A percentile compares a stretch with the other conserved stretches of the same genome.
Evolutionary conservation across 2,888 invertebrate species (phyloP).

Genomic region (Lepidocyrtoides sp.): DNA sequence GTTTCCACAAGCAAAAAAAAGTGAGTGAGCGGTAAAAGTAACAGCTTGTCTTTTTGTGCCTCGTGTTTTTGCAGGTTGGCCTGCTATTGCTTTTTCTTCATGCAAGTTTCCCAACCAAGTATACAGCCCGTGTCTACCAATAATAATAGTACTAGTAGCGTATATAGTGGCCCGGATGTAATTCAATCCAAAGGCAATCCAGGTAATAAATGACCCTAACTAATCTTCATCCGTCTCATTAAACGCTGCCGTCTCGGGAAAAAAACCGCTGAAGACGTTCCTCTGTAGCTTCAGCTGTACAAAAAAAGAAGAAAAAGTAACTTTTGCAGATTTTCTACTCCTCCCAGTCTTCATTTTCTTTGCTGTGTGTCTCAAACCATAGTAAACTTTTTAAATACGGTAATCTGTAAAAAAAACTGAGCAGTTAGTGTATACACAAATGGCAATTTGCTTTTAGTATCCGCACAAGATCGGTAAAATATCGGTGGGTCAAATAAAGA

Average conservation of each 20-base stretch:
- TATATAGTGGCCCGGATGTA: constrained; percentile 38
- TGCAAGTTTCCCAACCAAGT: neutral
- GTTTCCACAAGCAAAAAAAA: neutral
- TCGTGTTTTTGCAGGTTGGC: too few species aligned
- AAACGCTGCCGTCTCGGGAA: constrained; percentile 59
- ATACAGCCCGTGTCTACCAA: neutral
- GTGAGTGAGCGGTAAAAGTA: constrained; percentile 51
- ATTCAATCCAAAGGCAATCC: constrained; percentile 73
- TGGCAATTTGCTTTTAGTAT: too few species aligned
- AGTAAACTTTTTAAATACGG: too few species aligned
- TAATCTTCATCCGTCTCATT: constrained; percentile 78
- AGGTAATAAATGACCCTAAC: constrained; percentile 77
- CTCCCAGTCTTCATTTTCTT: too few species aligned
- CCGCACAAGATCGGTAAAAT: neutral
- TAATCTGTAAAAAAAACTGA: too few species aligned
- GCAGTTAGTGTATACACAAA: too few species aligned
- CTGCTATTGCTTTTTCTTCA: too few species aligned
- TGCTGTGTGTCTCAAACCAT: too few species aligned
- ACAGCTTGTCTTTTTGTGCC: constrained; percentile 41
- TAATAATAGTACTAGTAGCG: neutral
- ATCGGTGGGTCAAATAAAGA: constrained; percentile 18
- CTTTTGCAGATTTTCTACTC: constrained; percentile 1
- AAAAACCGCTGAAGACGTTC: constrained; percentile 4
- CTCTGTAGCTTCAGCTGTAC: neutral
- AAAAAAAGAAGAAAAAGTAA: constrained; percentile 1